Evolutionary conservation across 2,113 vertebrate species (phyloP).

Genomic region (Lynx canadensis): DNA sequence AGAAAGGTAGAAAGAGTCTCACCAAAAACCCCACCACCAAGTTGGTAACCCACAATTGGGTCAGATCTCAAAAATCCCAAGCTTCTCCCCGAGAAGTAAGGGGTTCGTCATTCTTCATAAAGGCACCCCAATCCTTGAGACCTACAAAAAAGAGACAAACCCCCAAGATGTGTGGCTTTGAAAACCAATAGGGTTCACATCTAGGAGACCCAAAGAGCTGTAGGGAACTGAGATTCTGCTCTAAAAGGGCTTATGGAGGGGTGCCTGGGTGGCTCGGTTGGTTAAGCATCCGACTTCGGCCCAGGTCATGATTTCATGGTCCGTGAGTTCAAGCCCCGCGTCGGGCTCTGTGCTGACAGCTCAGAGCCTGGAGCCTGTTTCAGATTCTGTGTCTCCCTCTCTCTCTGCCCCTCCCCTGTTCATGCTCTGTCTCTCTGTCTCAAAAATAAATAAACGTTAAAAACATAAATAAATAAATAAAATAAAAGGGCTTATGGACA

Average conservation of each 20-base stretch:
- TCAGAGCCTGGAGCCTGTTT: no score
- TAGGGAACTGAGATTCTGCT: neutral
- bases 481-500: neutral
- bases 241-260: neutral
- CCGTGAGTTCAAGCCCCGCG: no score
- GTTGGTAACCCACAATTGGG: neutral
- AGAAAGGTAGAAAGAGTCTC: neutral
- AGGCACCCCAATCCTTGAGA: neutral
- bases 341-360: no score
- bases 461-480: no score
- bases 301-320: no score
- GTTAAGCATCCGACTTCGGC: no score
- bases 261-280: no score
- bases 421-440: no score
- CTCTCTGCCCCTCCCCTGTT: no score
- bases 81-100: neutral
- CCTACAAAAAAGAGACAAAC: neutral
- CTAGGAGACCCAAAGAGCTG: neutral
- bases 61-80: neutral
- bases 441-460: no score
- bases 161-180: neutral
- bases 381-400: no score
- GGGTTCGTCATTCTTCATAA: neutral
- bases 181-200: neutral
- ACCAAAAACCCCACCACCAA: neutral